Conservation (phyloP, 2,797 vertebrate species). For the Morelia viridis region DNA sequence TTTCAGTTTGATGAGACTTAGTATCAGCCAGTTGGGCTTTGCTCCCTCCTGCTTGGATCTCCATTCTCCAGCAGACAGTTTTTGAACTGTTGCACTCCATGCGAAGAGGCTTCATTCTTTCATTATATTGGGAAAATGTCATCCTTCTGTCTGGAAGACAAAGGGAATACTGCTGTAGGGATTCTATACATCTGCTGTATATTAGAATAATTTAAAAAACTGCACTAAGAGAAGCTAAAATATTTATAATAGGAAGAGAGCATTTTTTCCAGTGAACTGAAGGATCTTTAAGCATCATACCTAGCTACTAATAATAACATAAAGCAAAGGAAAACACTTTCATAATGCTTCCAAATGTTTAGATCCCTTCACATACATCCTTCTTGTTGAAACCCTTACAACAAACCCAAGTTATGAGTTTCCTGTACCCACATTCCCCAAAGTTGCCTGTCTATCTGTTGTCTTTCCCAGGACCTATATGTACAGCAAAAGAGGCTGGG, state of each 20-base stretch:
- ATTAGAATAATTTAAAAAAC: not conserved
- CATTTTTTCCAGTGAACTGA: not conserved
- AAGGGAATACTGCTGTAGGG: not conserved
- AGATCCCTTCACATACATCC: not conserved
- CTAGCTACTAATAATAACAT: not conserved
- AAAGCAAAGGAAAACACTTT: not conserved
- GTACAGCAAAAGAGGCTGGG: not conserved
- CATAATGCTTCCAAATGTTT: not conserved
- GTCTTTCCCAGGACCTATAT: not conserved
- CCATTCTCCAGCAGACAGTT: not conserved
- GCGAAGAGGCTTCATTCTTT: not conserved
- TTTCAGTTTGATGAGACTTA: not conserved
- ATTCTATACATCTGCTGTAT: not conserved
- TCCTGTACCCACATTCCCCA: not conserved
- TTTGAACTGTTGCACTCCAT: not conserved
- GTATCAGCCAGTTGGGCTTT: not conserved
- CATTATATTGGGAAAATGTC: not conserved
- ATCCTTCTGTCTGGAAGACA: not conserved
- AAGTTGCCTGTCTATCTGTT: not conserved
- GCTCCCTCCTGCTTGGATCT: not conserved
- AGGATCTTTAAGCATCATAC: not conserved
- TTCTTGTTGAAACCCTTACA: not conserved
- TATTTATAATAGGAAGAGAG: not conserved
- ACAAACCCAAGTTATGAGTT: not conserved
- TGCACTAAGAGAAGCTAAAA: not conserved